Evolutionary conservation across 2,888 invertebrate genomes (phyloP).

Genomic region (Metellina segmentata): DNA sequence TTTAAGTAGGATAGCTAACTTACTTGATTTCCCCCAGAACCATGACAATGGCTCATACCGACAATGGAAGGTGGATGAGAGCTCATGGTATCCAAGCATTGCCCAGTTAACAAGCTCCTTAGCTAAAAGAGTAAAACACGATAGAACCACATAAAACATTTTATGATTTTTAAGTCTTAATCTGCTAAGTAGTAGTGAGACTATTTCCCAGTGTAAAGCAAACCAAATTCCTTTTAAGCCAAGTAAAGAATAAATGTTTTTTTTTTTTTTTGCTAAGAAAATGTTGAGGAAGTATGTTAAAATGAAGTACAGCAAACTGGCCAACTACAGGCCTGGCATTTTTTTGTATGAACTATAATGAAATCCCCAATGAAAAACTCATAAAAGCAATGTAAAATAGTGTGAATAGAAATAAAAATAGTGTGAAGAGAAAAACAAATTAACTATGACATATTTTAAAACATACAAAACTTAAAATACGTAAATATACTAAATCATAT

Average conservation of each 20-base stretch:
- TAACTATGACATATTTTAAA: too few relatives aligned
- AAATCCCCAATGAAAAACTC: too few relatives aligned
- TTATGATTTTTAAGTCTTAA: background rate
- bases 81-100: conserved; percentile 96
- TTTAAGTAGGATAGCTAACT: conserved; percentile 33
- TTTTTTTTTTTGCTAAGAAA: too few relatives aligned
- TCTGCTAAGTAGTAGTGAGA: background rate
- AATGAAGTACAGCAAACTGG: too few relatives aligned
- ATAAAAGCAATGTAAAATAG: too few relatives aligned
- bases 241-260: background rate
- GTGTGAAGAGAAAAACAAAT: too few relatives aligned
- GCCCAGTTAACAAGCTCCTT: conserved; percentile 88
- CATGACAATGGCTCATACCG: conserved; percentile 95
- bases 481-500: too few relatives aligned
- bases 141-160: background rate
- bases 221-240: background rate
- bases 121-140: conserved; percentile 81
- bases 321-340: too few relatives aligned
- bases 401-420: too few relatives aligned
- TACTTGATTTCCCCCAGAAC: conserved; percentile 94
- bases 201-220: background rate
- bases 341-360: too few relatives aligned
- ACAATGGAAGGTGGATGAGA: conserved; percentile 93
- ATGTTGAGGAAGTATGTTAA: too few relatives aligned
- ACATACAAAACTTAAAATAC: too few relatives aligned